Evolutionary conservation across 2,113 vertebrate genomes (phyloP).

Genomic region (Neoarius graeffei): DNA sequence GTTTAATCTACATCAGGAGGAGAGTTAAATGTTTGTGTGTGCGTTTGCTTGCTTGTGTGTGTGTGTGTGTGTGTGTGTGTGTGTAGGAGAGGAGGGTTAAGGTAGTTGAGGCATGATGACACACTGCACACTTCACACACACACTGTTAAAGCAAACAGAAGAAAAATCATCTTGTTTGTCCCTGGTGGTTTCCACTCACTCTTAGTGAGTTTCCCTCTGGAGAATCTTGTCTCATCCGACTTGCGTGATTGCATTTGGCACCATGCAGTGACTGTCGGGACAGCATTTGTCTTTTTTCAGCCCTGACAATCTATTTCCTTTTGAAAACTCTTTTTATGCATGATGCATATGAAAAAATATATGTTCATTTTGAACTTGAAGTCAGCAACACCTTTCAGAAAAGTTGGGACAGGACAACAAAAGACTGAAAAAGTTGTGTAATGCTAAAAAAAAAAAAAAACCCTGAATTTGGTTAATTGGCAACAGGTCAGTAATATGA

Average conservation of each 20-base stretch:
- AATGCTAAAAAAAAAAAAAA: too few species aligned
- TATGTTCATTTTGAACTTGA: too few species aligned
- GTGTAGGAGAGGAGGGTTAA: background rate
- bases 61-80: background rate
- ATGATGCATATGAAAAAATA: background rate
- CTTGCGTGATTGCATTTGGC: background rate
- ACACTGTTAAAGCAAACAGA: conserved; percentile 40
- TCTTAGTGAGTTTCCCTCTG: background rate
- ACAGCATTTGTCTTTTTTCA: background rate
- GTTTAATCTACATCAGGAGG: conserved; percentile 20
- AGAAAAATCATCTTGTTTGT: conserved; percentile 1
- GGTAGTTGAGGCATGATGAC: conserved; percentile 34
- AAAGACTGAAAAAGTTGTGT: too few species aligned
- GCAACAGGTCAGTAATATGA: too few species aligned
- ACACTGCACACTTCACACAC: conserved; percentile 46
- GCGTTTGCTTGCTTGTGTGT: background rate
- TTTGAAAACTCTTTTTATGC: background rate
- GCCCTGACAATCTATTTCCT: background rate
- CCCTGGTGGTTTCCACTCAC: background rate
- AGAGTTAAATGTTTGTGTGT: conserved; percentile 21
- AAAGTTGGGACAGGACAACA: too few species aligned
- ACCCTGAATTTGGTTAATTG: too few species aligned
- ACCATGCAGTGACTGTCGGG: background rate
- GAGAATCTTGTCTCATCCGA: background rate
- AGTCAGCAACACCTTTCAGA: too few species aligned